phyloP scores from a whole-genome alignment of 2,888 invertebrate genomes.

The Calameuta filiformis region DNA sequence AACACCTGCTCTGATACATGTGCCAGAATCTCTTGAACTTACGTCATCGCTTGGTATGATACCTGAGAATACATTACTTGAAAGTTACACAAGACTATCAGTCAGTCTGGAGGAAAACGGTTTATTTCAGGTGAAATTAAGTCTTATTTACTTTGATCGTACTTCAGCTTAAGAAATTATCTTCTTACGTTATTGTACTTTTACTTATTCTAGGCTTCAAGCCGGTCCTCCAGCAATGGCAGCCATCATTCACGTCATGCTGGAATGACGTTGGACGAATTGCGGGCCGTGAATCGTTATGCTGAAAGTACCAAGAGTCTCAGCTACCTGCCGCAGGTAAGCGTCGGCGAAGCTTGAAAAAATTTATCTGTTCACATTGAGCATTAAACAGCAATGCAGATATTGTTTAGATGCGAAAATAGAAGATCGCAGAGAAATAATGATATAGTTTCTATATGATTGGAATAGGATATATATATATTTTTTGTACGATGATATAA shows the following conservation, averaged over 20 bases:
- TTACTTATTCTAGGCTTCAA: constrained; percentile 55
- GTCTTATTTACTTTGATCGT: background rate
- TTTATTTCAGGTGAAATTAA: constrained; percentile 74
- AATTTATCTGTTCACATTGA: background rate
- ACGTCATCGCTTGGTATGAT: constrained; percentile 83
- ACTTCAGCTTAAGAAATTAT: background rate
- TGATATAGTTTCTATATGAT: background rate
- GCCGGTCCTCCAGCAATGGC: constrained; percentile 76
- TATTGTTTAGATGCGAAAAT: background rate
- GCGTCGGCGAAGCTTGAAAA: constrained; percentile 58
- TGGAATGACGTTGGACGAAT: constrained; percentile 84
- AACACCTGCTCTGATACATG: constrained; percentile 84
- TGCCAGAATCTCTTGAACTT: constrained; percentile 70
- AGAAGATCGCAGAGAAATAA: background rate
- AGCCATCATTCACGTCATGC: constrained; percentile 79
- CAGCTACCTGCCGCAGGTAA: constrained; percentile 91
- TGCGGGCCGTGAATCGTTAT: constrained; percentile 87
- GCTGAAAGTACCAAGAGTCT: constrained; percentile 93
- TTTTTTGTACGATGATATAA: background rate
- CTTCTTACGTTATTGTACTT: background rate
- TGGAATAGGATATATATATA: background rate
- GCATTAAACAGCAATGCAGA: too few relatives aligned
- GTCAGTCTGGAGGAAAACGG: constrained; percentile 88
- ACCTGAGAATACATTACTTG: constrained; percentile 86
- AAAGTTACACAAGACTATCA: constrained; percentile 87